Evolutionary conservation across 2,888 invertebrate genomes (phyloP), one percentile per base, ranked within the genome.

Genomic region (Geotrupes spiniger): DNA sequence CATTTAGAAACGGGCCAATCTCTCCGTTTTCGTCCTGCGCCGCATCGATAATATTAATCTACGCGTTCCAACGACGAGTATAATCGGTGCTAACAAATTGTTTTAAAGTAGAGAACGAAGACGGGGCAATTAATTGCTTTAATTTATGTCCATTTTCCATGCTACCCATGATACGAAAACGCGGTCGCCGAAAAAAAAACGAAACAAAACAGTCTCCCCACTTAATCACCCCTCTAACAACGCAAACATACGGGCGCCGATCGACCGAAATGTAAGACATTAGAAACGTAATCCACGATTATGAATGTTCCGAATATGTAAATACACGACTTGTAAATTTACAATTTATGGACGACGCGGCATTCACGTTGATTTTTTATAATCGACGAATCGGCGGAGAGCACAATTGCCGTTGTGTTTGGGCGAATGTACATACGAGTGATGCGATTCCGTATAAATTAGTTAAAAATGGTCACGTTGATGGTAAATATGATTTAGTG

Each of bases 301-400:
- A 55, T 55, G 57, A 56, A 60, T 60, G 60, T 57, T 56, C 54
- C 56, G 58, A 59, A 58, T 60, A 60, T 60, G 60, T 59, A 58
- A 60, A 60, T 59, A 52, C 37, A 42, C 52, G 43, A 4, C 21
- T 3, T 21, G 21, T 21, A 21, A 21, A 4, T 21, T 21, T 21
- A 6, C 3, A 21, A 21, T 21, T 21, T 21, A 21, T 21, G 21
- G 3, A 3, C 6, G 4, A 6, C 6, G 6, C 21, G 6, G 21
- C 3, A 21, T 21, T 6, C 4, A 21, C 3, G 21, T 4, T 21
- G 21, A 21, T 21, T 21, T 21, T 21, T 21, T 21, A n/a, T n/a
- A n/a, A n/a, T n/a, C n/a, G n/a, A n/a, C n/a, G n/a, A n/a, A n/a
- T n/a, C n/a, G n/a, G n/a, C n/a, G n/a, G n/a, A n/a, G n/a, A n/a